Base-by-base conservation (phyloP, 2,113 vertebrate species). In the Corythoichthys haematopterus region DNA sequence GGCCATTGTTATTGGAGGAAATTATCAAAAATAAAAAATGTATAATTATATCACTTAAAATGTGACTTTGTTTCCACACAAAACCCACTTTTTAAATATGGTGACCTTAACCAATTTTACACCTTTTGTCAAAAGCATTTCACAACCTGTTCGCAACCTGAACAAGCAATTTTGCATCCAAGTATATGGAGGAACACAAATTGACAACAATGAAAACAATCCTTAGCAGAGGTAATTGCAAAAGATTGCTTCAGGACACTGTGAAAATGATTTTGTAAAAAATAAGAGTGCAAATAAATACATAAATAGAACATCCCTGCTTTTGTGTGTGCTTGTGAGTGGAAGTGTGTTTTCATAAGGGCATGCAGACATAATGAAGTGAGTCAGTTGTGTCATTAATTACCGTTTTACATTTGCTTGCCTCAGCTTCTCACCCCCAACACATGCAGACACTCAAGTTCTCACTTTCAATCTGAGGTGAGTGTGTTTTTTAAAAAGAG, bases 401-500 rank as follows among this genome's bases (percentile, higher is more conserved):
- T 85, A 88, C 79, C 82, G 81, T 77, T 90, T 85, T 88, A 88
- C 88, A 89, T 83, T 86, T 88, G 88, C 84, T 83, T 80, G 81
- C 88, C 75, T 88, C 71, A 82, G 84, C 74, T 88, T 85, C 86
- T 90, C 82, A 81, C 74, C 69, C 61, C 36, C 65, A 47, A 67
- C 50, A 20, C 37, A 28, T 14, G 45, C 40, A 48, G 62, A 48
- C 65, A 38, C 13, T 37, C 40, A 20, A 37, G 45, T 82, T 85
- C 72, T 86, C 76, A 89, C 87, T 89, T 86, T 88, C 86, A 76
- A 83, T 78, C 70, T 43, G 66, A 74, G 84, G 85, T 88, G 86
- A 79, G 74, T 80, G 65, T 81, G 55, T 73, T 6, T 80, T 71
- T 84, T 83, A 81, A 81, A 80, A 85, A 43, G 33, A 48, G 66